Base-by-base conservation (phyloP, 2,797 vertebrate genomes). In the Graptemys geographica region DNA sequence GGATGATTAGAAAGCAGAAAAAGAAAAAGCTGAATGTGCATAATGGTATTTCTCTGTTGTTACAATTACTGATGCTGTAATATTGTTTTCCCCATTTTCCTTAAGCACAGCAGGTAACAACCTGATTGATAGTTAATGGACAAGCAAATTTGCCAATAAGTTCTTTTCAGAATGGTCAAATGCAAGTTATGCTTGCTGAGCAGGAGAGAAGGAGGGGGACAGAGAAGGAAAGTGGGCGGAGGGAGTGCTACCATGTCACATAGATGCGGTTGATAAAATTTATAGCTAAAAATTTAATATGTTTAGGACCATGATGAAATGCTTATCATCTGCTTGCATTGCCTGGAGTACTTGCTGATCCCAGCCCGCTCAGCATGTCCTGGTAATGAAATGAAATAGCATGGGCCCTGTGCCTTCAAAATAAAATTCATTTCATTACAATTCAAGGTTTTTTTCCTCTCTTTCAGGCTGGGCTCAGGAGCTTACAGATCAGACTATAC, bases 221-320 rank as follows among this genome's bases (percentile, higher is more conserved):
- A 59, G 86, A 86, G 57, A 49, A 93, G 74, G 89, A 95, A 91
- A 53, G 85, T 84, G 57, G 13, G 9, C 6, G 1, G 4, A 44
- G 27, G 15, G 31, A 95, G 84, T 49, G 11, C 51, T 95, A 95
- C 83, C 81, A 85, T 69, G 57, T 18, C 74, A 91, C 37, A 85
- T 89, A 93, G 95, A 96, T 92, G n/a, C 28, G 93, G 82, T 55
- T 96, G 96, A 97, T 97, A 98, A 96, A 98, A 95, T 96, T 87
- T 97, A 97, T 96, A 96, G 96, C 94, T 93, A 95, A 97, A 97
- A 97, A 97, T 96, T 96, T 97, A 98, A 97, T 98, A 97, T 95
- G 93, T 97, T 98, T 97, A 98, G 95, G 56, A 81, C 90, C 80
- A 87, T 97, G 97, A 97, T 98, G 96, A 98, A 98, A 97, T 96